Conservation (phyloP, 2,888 invertebrate genomes). For the Leuctra nigra region DNA sequence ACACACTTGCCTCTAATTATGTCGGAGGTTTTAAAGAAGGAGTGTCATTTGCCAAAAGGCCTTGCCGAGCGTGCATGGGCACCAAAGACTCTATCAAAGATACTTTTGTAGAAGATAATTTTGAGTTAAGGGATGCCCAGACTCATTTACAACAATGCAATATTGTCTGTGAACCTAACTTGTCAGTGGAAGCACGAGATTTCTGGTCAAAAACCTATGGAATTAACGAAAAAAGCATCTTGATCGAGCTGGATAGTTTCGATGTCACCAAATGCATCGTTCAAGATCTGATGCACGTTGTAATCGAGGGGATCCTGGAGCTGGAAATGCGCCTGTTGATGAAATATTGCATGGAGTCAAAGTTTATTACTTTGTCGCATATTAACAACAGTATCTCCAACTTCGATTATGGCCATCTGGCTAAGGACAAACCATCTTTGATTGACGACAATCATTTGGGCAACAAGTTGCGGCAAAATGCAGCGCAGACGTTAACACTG, state of each 20-base stretch:
- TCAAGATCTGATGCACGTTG: slow-evolving; percentile 5
- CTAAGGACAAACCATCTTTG: slow-evolving; percentile 29
- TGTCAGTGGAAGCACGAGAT: not conserved
- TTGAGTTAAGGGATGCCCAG: not conserved
- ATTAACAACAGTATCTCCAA: slow-evolving; percentile 27
- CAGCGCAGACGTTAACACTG: slow-evolving; percentile 29
- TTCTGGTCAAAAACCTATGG: not conserved
- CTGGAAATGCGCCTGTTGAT: slow-evolving; percentile 22
- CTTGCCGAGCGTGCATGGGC: not conserved
- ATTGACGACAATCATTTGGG: slow-evolving; percentile 26
- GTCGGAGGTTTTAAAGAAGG: slow-evolving; percentile 11
- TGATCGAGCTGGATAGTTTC: not conserved
- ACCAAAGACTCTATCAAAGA: slow-evolving; percentile 4
- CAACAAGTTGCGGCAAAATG: slow-evolving; percentile 30
- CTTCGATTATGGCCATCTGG: slow-evolving; percentile 31
- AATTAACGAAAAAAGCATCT: slow-evolving; percentile 2
- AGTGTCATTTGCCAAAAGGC: not conserved
- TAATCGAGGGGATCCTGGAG: not conserved
- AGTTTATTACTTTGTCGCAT: slow-evolving; percentile 27
- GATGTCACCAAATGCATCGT: slow-evolving; percentile 3
- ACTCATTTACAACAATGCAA: not conserved
- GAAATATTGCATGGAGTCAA: slow-evolving; percentile 18
- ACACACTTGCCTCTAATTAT: slow-evolving; percentile 2
- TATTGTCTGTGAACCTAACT: not conserved
- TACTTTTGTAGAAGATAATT: not conserved